Base-by-base conservation (phyloP, 2,888 invertebrate species). In the Caenorhabditis virilis region DNA sequence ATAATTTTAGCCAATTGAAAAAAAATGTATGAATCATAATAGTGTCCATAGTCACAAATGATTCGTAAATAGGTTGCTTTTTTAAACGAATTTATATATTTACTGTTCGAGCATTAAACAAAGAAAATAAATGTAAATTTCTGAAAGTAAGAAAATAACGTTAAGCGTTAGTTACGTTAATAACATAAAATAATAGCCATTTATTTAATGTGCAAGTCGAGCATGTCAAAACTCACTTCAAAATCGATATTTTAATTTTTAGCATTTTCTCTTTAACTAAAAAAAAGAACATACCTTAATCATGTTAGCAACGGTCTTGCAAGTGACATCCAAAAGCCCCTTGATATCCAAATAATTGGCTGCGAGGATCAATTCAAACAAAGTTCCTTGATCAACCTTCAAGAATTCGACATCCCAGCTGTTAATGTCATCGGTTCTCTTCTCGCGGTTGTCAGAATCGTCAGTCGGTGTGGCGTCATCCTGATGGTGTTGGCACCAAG, bases 351-450 rank as follows among this genome's bases (percentile, higher is more conserved):
- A 53, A 38, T 73, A 73, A 60, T 73, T 73, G 35, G 73, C 73
- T 30, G 73, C 73, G 83, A 97, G 86, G 80, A 97, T 95, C 39
- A 97, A 86, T 86, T 95, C 95, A 84, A 95, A 95, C 15, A 97
- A 86, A 1, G 95, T 95, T 61, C 93, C 94, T 84, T 95, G 95
- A 84, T 95, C 95, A 30, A 97, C 95, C 88, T 98, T 98, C 9
- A 99, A 86, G 83, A 98, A 98, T 84, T 98, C 97, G 0, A 94
- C 93, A 87, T 98, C 98, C 98, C 98, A 98, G 0, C 93, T 93
- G 23, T 92, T 92, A 75, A 98, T 98, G 83, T 98, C 97, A 84
- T 98, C 97, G 0, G 97, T 97, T n/a, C 97, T 88, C 83, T 95
- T 97, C 83, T 95, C 94, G 84, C 93, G 93, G 85, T 92, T 93